Conservation (phyloP, 2,888 invertebrate species). For the Drosophila nr. fundita region DNA sequence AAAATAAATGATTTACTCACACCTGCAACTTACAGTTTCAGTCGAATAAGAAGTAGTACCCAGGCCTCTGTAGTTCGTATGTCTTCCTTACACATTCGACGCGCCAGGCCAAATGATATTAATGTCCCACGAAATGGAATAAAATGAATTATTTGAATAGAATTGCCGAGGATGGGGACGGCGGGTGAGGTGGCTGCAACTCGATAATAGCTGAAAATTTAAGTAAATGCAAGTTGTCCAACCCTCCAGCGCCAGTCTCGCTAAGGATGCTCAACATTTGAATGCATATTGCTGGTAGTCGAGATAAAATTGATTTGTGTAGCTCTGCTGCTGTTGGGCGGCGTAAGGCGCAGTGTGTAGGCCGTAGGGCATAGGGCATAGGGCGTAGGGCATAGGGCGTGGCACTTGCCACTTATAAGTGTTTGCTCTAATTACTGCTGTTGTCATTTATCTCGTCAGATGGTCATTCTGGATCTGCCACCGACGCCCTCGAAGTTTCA, state of each 20-base stretch:
- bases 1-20: conserved; percentile 76
- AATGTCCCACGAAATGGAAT: conserved; percentile 80
- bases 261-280: conserved; percentile 56
- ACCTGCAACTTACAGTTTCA: conserved; percentile 60
- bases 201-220: conserved; percentile 77
- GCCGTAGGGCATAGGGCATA: not conserved
- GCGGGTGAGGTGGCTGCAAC: conserved; percentile 48
- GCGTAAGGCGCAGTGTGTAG: not conserved
- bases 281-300: conserved; percentile 77
- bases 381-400: not conserved
- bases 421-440: conserved; percentile 58
- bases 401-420: conserved; percentile 22
- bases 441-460: conserved; percentile 84
- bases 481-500: conserved; percentile 97
- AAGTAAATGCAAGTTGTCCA: conserved; percentile 47
- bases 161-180: conserved; percentile 64
- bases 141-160: conserved; percentile 83
- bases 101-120: conserved; percentile 71
- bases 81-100: conserved; percentile 75
- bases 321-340: conserved; percentile 31
- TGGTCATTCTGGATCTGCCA: conserved; percentile 91
- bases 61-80: conserved; percentile 64
- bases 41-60: conserved; percentile 18
- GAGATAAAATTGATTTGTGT: conserved; percentile 82
- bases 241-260: conserved; percentile 14